Evolutionary conservation across 2,797 vertebrate genomes (phyloP), one percentile per base, ranked within the genome.

Genomic region (Rhinichthys osculus): DNA sequence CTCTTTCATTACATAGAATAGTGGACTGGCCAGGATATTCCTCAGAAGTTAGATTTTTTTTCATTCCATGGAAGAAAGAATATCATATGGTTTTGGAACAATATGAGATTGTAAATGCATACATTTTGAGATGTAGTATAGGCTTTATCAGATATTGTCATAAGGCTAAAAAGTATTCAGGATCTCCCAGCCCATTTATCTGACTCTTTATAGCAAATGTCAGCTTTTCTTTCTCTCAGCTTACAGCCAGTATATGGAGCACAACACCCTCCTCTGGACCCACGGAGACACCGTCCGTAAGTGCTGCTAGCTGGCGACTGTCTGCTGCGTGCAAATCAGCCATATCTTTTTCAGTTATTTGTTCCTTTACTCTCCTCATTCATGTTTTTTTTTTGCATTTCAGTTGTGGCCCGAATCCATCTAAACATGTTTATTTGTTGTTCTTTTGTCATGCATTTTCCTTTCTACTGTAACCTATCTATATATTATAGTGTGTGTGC

Each of bases 241-340:
- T 97, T 99, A 86, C 97, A 98, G 50, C 98, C 97, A 5, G 98
- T 99, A 70, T 99, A 99, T 78, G 98, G 98, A 92, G 98, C 98
- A 7, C 98, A 98, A 91, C 98, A 99, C 88, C 98, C 98, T n/a
- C 98, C 98, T 0, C 93, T 99, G 83, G 97, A 99, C 85, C 97
- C 98, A 3, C 94, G 95, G 57, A 94, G 97, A 90, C 95, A 96
- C 84, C 96, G 97, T 92, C 96, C 95, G 98, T 99, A 95, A 96
- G 98, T 96, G 90, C 89, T 89, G 84, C 57, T 64, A 16, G 14
- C n/a, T 30, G 67, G 72, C 42, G 10, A 70, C 66, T 35, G 72
- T 66, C 33, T 85, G 83, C 33, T 85, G 85, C 83, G 66, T 89
- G 87, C 81, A 38, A 59, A 78, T 42, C 44, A 67, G 38, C 44